Evolutionary conservation across 2,113 vertebrate genomes (phyloP).

Genomic region (Nansenia antarctica): DNA sequence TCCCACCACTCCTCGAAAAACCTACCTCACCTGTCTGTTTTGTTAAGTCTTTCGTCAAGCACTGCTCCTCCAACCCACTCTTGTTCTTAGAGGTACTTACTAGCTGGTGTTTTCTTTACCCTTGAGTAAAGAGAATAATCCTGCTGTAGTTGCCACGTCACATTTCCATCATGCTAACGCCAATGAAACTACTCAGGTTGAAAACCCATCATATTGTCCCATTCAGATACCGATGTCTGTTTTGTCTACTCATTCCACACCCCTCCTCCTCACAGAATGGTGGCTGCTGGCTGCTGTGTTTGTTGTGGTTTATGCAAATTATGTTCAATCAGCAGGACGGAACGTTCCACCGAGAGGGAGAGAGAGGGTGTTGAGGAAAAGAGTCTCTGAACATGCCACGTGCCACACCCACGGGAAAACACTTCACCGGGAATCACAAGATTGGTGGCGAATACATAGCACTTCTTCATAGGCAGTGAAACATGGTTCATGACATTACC

Average conservation of each 20-base stretch:
- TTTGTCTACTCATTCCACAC: not conserved
- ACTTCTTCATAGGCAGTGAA: too few species aligned
- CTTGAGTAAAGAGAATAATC: not conserved
- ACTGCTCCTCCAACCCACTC: not conserved
- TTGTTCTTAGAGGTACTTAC: not conserved
- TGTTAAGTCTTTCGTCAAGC: not conserved
- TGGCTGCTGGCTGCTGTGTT: not conserved
- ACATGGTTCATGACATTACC: too few species aligned
- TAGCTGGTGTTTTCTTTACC: not conserved
- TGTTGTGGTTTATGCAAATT: conserved; percentile 7
- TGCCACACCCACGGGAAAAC: too few species aligned
- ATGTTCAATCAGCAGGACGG: not conserved
- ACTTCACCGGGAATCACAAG: too few species aligned
- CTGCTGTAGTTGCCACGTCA: not conserved
- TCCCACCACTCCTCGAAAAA: too few species aligned
- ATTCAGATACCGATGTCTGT: not conserved
- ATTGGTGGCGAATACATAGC: too few species aligned
- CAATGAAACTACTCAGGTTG: not conserved
- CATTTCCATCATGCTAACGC: not conserved
- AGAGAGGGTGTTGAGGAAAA: not conserved
- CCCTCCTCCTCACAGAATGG: not conserved
- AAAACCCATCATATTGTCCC: not conserved
- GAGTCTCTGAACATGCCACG: not conserved
- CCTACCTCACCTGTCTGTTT: too few species aligned
- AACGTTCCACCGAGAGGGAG: not conserved